Evolutionary conservation across 23 tunicate species (phyloP), one percentile per base, ranked within the genome.

Genomic region (Ciona savignyi): DNA sequence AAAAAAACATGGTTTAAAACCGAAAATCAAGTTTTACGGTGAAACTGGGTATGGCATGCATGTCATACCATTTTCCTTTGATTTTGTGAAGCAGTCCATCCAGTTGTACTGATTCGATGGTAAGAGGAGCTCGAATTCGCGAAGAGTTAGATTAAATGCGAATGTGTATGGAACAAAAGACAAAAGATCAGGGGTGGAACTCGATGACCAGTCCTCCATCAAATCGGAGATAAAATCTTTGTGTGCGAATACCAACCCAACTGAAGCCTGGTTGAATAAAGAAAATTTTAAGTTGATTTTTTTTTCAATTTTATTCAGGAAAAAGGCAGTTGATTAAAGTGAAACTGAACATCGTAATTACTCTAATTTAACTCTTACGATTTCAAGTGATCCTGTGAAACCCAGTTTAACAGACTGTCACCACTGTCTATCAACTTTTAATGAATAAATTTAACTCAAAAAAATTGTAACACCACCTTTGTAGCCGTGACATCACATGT

Each of bases 21-120:
- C n/a, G n/a, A n/a, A n/a, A n/a, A n/a, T n/a, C n/a, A n/a, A n/a
- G n/a, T n/a, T n/a, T n/a, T n/a, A n/a, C n/a, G n/a, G n/a, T n/a
- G n/a, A n/a, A n/a, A n/a, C n/a, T n/a, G n/a, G n/a, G n/a, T n/a
- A n/a, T n/a, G n/a, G n/a, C n/a, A n/a, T n/a, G n/a, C n/a, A n/a
- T n/a, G n/a, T n/a, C n/a, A n/a, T 32, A 84, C 90, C 90, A 71
- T 84, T 84, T 62, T 78, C 83, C 60, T 70, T 91, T 34, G 82
- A 62, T 34, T 80, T 85, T 0, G 88, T 20, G 20, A 35, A 62
- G 60, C 90, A 84, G 51, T 94, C 99, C 24, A 94, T 70, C 95
- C 94, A 94, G 80, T 94, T 94, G 66, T 94, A 67, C 15, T 70
- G 67, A 63, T 94, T 94, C 42, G 80, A 65, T 6, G 99, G 99